Evolutionary conservation across 2,888 invertebrate species (phyloP), one percentile per base, ranked within the genome.

Genomic region (Pecten maximus): DNA sequence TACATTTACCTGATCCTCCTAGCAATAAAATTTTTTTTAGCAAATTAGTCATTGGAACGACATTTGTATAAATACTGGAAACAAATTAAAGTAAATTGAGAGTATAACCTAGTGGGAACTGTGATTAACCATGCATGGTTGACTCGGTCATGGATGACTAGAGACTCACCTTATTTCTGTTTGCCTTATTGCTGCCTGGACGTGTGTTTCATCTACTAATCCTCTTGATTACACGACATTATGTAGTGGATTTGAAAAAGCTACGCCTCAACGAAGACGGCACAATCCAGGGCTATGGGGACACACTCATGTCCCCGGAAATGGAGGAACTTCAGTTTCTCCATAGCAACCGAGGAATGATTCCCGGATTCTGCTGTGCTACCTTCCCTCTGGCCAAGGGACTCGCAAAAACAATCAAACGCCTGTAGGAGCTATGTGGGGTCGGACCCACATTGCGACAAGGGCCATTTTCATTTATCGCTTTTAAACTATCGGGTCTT

Each of bases 221-320:
- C 19, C 39, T 40, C n/a, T 88, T 87, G 86, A 23, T 60, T 74
- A 10, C 48, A 40, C 54, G n/a, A 40, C 74, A 50, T 44, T 54
- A 48, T 74, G 88, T 93, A 96, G 96, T 96, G 96, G 96, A 96
- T 93, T 93, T 96, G 88, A 95, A 96, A 92, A 96, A 96, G 93
- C 94, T 96, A 40, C 94, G 96, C 88, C 94, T 96, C 60, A 95
- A 94, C 60, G 95, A 94, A 90, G 94, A 94, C 89, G 94, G 94
- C 88, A 94, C 93, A 89, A 94, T 94, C 23, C 94, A 94, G 50
- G 94, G 93, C 19, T 94, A 94, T 88, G 90, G 91, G 10, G 96
- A 95, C 88, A 93, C 94, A 12, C 91, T 95, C 40, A 95, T 95
- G 90, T 96, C 96, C 15, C 96, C 96, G 74, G 96, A 96, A 89